Evolutionary conservation across 2,797 vertebrate species (phyloP), one percentile per base, ranked within the genome.

Genomic region (Periophthalmus magnuspinnatus): DNA sequence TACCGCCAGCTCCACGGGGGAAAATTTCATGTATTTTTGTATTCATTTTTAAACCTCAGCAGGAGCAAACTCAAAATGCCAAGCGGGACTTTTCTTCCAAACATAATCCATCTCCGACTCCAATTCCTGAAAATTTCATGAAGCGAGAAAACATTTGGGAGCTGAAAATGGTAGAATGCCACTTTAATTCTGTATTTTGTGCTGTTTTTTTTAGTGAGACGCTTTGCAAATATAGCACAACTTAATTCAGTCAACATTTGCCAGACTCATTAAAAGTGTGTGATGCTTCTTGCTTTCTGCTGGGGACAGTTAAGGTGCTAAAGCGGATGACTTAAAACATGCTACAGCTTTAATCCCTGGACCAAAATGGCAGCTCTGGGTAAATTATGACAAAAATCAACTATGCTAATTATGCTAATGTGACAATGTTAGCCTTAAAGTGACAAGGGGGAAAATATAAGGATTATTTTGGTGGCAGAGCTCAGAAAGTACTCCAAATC

Each of bases 341-440:
- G 73, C 61, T 33, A n/a, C n/a, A 54, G 34, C 57, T 68, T 70
- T 54, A 78, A 72, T 67, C 21, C 24, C 48, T 5, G 34, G 50
- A 67, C 63, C 65, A 62, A 73, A 74, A 80, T 48, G 41, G 36
- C 13, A 69, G 16, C 22, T 63, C 58, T 58, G 73, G 76, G 72
- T 50, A 69, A 78, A 75, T 67, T 76, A 78, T 71, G 76, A 83
- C 56, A 70, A 76, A 65, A 78, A 73, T 62, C 60, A 69, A 55
- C 54, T 24, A 50, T 60, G 72, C 70, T 81, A 82, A 83, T 63
- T 28, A 55, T 50, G 65, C 68, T 80, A 82, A 82, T 63, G 65
- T 74, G 77, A 77, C 76, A 71, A 81, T 84, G 63, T 67, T 64
- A 56, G 67, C 65, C 65, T 19, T 36, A 59, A 67, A 72, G 68